These are phyloP conservation scores for Zhuqinia jingwanae DNA, from an alignment of 2,888 invertebrate genomes.

Conservation along the genomic window DNA sequence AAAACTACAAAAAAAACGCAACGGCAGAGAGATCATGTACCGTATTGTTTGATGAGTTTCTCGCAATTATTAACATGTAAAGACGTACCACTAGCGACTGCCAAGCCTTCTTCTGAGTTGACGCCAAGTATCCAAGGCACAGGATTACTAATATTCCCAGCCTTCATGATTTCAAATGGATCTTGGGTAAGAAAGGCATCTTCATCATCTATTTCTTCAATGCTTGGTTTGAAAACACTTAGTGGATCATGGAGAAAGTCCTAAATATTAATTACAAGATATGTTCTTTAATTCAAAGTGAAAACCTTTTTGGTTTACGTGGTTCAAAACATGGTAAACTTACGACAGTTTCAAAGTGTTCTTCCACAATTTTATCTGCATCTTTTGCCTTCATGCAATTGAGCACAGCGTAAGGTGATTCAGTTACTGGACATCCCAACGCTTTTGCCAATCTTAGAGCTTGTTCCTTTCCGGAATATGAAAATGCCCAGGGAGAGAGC, in stretches of 20 bases:
- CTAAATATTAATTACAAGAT: slow-evolving; percentile 9
- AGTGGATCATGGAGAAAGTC: slow-evolving; percentile 63
- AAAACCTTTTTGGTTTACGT: neutral
- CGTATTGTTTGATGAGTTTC: too few species aligned
- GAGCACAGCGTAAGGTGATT: slow-evolving; percentile 35
- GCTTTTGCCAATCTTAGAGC: slow-evolving; percentile 49
- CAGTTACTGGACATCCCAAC: slow-evolving; percentile 69
- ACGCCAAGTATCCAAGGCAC: slow-evolving; percentile 67
- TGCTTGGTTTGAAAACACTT: slow-evolving; percentile 64
- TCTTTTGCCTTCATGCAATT: slow-evolving; percentile 65
- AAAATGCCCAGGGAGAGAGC: slow-evolving; percentile 51
- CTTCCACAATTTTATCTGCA: slow-evolving; percentile 64
- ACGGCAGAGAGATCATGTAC: too few species aligned
- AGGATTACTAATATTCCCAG: slow-evolving; percentile 80
- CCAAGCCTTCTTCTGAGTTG: slow-evolving; percentile 63
- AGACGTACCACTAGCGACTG: slow-evolving; percentile 52
- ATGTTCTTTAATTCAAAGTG: neutral
- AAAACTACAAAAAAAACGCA: slow-evolving; percentile 40
- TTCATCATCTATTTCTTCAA: slow-evolving; percentile 80
- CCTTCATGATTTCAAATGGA: slow-evolving; percentile 81
- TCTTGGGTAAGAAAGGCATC: slow-evolving; percentile 82
- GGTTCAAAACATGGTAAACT: neutral
- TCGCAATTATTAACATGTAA: too few species aligned
- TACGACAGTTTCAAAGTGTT: slow-evolving; percentile 70
- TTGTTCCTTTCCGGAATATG: slow-evolving; percentile 63